Evolutionary conservation across 2,113 vertebrate genomes (phyloP), one percentile per base, ranked within the genome.

Genomic region (Pontoporia blainvillei): DNA sequence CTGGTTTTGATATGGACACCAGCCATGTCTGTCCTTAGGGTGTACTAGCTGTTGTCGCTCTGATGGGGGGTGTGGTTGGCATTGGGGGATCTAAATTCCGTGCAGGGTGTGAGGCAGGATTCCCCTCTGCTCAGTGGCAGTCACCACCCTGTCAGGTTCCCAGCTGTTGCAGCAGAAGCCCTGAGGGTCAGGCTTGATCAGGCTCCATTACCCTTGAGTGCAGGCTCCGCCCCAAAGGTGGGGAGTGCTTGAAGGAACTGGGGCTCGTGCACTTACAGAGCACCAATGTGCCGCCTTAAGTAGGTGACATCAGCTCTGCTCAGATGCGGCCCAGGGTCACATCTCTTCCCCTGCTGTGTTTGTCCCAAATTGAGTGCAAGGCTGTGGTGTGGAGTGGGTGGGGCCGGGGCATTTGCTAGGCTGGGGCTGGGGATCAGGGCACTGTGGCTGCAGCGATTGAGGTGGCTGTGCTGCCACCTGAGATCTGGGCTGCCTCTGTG

Each of bases 261-360:
- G 20, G 34, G 76, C 49, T 57, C 7, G 3, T 36, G 34, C 34
- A 79, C 49, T 57, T 36, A 25, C 31, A 78, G 34, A 52, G 49
- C 31, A 14, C 6, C 8, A 21, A 5, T 9, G 21, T 11, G 6
- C 34, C 6, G 1, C 11, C 34, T 25, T 25, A 25, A 25, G 34
- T 14, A 36, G 49, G 34, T 57, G 76, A 14, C 21, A 20, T 25
- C 18, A 13, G 76, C 49, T n/a, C 52, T 12, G n/a, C 49, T 57
- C 49, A 79, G 49, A 79, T 15, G 6, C 21, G 8, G 49, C 34
- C 76, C 76, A 79, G 52, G 34, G 76, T 66, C 31, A n/a, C 14
- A 13, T 57, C 34, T 79, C 49, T 15, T 57, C n/a, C 34, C 34
- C 31, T 20, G 52, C 46, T 57, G 76, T 25, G 49, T 54, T 15